Conservation (phyloP, 1,140 invertebrate species). For the Drosophila yakuba region DNA sequence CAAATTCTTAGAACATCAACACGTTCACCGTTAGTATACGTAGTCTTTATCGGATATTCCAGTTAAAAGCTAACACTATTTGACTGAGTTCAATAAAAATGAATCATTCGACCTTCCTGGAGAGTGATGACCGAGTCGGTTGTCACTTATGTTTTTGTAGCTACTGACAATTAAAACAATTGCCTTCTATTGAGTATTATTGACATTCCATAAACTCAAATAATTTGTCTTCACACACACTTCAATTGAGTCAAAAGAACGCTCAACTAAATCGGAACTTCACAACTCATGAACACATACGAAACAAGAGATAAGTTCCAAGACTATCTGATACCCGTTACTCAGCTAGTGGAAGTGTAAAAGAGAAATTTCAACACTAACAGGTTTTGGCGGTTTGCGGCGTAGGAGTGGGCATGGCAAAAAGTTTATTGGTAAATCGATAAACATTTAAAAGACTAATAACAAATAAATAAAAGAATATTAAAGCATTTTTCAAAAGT, state of each 20-base stretch:
- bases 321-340: too few relatives aligned
- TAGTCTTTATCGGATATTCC: constrained; percentile 11
- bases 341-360: too few relatives aligned
- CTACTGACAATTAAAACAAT: constrained; percentile 65
- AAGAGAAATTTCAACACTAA: too few relatives aligned
- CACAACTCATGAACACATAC: background rate
- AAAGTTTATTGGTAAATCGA: too few relatives aligned
- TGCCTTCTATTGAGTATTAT: constrained; percentile 60
- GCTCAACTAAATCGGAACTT: constrained; percentile 51
- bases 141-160: constrained; percentile 17
- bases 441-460: too few relatives aligned
- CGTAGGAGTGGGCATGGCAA: too few relatives aligned
- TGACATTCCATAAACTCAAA: constrained; percentile 50
- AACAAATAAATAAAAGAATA: too few relatives aligned
- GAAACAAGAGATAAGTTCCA: too few relatives aligned
- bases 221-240: constrained; percentile 28
- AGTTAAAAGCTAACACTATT: constrained; percentile 27
- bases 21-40: constrained; percentile 29
- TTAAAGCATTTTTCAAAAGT: too few relatives aligned
- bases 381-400: too few relatives aligned
- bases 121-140: constrained; percentile 51
- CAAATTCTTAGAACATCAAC: constrained; percentile 10
- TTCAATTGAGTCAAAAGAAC: constrained; percentile 43
- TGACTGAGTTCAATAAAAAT: constrained; percentile 5
- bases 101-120: constrained; percentile 45